Percentiles rank a stretch among this genome's conserved stretches.
Evolutionary conservation across 1,140 invertebrate genomes (phyloP).

Genomic region (Sesamia nonagrioides): DNA sequence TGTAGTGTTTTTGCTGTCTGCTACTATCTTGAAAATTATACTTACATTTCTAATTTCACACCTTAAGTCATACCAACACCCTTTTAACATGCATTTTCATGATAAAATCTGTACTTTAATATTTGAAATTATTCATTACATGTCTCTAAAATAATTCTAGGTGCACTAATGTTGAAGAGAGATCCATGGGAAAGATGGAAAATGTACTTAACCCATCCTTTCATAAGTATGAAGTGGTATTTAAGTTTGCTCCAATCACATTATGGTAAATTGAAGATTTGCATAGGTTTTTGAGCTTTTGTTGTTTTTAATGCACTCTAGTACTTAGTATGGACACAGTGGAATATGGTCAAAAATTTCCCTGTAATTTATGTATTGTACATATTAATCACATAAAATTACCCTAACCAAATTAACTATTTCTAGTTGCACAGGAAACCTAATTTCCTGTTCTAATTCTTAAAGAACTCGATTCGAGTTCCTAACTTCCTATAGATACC

Average conservation of each 20-base stretch:
- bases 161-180: slow-evolving; percentile 87
- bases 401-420: background rate
- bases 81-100: slow-evolving; percentile 32
- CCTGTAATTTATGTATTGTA: slow-evolving; percentile 43
- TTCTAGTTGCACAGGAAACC: slow-evolving; percentile 2
- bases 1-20: too few relatives aligned
- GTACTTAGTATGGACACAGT: slow-evolving; percentile 28
- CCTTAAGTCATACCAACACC: slow-evolving; percentile 5
- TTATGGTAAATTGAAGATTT: slow-evolving; percentile 84
- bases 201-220: slow-evolving; percentile 85
- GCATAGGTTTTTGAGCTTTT: slow-evolving; percentile 61
- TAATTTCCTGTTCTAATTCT: slow-evolving; percentile 9
- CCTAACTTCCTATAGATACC: background rate
- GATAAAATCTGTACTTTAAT: slow-evolving; percentile 11
- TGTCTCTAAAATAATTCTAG: slow-evolving; percentile 83
- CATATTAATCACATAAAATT: slow-evolving; percentile 31
- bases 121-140: slow-evolving; percentile 12
- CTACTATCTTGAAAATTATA: background rate
- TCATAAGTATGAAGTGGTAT: slow-evolving; percentile 87
- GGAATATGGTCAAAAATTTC: slow-evolving; percentile 23
- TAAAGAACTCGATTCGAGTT: too few relatives aligned
- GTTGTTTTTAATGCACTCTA: slow-evolving; percentile 40
- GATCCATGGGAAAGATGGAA: slow-evolving; percentile 87
- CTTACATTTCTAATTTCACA: background rate
- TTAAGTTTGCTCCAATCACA: slow-evolving; percentile 86